Base-by-base conservation (phyloP, 2,113 vertebrate genomes). In the Otocyon megalotis region DNA sequence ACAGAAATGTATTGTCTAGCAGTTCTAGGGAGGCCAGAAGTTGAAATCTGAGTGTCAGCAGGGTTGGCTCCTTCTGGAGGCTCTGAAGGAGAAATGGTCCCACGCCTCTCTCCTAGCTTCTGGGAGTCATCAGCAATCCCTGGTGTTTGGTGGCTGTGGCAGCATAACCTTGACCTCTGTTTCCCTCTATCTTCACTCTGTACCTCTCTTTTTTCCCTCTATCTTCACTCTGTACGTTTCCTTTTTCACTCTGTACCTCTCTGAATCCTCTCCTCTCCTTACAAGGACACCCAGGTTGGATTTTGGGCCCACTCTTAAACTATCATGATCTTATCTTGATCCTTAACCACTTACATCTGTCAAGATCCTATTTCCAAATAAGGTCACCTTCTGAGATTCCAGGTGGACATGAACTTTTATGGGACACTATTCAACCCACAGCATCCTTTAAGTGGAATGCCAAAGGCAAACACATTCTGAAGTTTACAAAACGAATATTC, bases 341-440 rank as follows among this genome's bases (percentile, higher is more conserved):
- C 54, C 17, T 37, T 86, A 97, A 72, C 67, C 63, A 82, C 62
- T 54, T 50, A 72, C 4, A 72, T 71, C 28, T 85, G 15, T 53
- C 83, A 84, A 90, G 37, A 90, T 60, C 30, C 37, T 93, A 93
- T 37, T 85, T 89, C 84, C 74, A 96, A 95, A 84, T 84, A 83
- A 80, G 28, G 53, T 53, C 24, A 50, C 14, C 71, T 17, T 53
- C 56, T 77, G 74, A 84, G 24, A 53, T 88, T 93, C 35, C 80
- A 90, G 43, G 69, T 60, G 26, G 43, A 81, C 10, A 53, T 50
- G 60, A 79, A 84, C 32, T 91, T 96, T 80, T 69, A n/a, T 32
- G 22, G 28, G 62, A 79, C 9, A 16, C 10, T 71, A 79, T 30
- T 79, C 16, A 72, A 83, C 16, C 9, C 28, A 53, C 50, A 37